phyloP scores from a whole-genome alignment of 2,797 vertebrate species.

The Leuciscus waleckii region DNA sequence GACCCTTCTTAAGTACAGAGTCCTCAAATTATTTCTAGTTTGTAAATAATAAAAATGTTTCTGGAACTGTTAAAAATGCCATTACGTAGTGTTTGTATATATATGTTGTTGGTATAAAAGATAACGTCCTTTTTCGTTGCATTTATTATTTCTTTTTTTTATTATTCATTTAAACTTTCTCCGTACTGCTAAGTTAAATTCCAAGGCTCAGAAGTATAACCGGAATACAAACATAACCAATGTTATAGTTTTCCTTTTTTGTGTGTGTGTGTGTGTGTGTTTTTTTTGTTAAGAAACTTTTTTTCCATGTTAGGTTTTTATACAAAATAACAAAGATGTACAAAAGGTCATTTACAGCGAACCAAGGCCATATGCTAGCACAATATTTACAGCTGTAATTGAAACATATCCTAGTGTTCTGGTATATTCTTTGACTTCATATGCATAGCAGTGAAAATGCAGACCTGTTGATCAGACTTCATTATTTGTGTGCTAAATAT shows the following conservation, averaged over 20 bases:
- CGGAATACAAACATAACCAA: slow-evolving; percentile 96
- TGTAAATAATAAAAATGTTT: slow-evolving; percentile 89
- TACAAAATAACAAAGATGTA: slow-evolving; percentile 99
- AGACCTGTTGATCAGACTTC: slow-evolving; percentile 85
- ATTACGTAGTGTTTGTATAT: slow-evolving; percentile 82
- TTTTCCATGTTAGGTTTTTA: slow-evolving; percentile 86
- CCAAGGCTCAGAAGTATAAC: slow-evolving; percentile 97
- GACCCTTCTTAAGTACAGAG: slow-evolving; percentile 88
- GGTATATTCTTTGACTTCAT: slow-evolving; percentile 83
- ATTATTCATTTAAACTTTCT: slow-evolving; percentile 9
- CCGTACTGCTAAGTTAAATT: slow-evolving; percentile 97
- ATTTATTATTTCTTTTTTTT: not conserved
- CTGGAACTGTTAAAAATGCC: slow-evolving; percentile 97
- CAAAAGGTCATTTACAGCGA: slow-evolving; percentile 99
- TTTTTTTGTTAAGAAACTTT: slow-evolving; percentile 89
- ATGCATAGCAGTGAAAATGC: slow-evolving; percentile 96
- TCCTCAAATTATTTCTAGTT: slow-evolving; percentile 88
- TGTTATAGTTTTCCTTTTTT: slow-evolving; percentile 68
- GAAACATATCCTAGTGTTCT: slow-evolving; percentile 84
- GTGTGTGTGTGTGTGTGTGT: slow-evolving; percentile 48
- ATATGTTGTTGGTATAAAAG: slow-evolving; percentile 89
- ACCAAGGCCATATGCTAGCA: slow-evolving; percentile 98
- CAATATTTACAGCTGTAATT: slow-evolving; percentile 94
- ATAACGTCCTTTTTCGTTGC: slow-evolving; percentile 76
- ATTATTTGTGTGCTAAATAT: slow-evolving; percentile 81